Evolutionary conservation across 2,113 vertebrate species (phyloP).

Genomic region (Phaethornis superciliosus): DNA sequence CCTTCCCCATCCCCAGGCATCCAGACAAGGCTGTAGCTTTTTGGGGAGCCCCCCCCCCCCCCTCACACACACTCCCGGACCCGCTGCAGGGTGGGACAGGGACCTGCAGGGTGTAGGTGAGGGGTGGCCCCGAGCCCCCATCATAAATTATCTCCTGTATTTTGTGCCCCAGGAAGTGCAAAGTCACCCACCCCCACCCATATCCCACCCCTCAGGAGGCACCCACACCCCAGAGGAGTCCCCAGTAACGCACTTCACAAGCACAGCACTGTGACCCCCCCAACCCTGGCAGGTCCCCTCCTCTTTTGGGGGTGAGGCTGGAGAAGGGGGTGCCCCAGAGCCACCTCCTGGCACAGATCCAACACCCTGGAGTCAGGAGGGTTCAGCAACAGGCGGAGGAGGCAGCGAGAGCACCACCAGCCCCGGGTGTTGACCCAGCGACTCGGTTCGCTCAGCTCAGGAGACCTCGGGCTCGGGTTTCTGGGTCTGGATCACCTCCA

Average conservation of each 20-base stretch:
- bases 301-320: not conserved
- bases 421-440: not conserved
- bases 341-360: fast-evolving
- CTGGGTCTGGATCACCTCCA: fast-evolving
- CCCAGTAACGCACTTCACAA: fast-evolving
- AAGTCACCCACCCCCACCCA: fast-evolving
- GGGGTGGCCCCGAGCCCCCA: fast-evolving
- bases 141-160: fast-evolving
- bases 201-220: not conserved
- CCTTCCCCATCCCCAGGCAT: too few relatives aligned
- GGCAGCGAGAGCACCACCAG: fast-evolving
- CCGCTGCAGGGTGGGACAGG: not conserved
- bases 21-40: not conserved
- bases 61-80: fast-evolving
- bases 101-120: not conserved
- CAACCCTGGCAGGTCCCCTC: too few relatives aligned
- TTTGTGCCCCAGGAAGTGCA: not conserved
- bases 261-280: fast-evolving
- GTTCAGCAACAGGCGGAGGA: not conserved
- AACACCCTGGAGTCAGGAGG: fast-evolving
- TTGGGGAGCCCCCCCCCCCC: not conserved
- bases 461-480: too few relatives aligned
- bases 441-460: fast-evolving
- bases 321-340: not conserved
- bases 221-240: not conserved